Conservation (phyloP, 2,888 invertebrate species). For the Miltochrista miniata region DNA sequence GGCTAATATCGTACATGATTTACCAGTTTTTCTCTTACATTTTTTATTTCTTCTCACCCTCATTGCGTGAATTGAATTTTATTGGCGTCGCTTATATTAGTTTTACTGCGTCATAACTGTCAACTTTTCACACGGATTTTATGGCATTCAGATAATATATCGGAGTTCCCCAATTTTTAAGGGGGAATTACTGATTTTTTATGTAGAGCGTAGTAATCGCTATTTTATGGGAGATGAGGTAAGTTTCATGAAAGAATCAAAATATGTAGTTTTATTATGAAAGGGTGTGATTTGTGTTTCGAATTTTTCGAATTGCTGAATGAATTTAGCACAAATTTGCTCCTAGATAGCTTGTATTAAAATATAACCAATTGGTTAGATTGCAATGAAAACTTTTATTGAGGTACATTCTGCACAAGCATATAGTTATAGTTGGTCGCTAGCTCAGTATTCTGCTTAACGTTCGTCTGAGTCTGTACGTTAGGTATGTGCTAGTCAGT, state of each 20-base stretch:
- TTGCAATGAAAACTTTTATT: too few relatives aligned
- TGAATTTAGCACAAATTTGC: too few relatives aligned
- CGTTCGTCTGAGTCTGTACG: too few relatives aligned
- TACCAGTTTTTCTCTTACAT: constrained; percentile 50
- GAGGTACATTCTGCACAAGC: too few relatives aligned
- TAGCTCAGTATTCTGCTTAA: too few relatives aligned
- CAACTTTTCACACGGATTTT: constrained; percentile 14
- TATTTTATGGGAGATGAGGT: neutral
- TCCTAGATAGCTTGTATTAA: too few relatives aligned
- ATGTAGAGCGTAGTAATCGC: neutral
- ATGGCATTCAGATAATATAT: constrained; percentile 1
- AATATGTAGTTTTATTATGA: neutral
- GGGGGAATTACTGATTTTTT: neutral
- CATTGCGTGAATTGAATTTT: constrained; percentile 48
- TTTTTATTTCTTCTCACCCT: constrained; percentile 36
- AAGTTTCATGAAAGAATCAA: neutral
- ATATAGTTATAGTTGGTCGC: too few relatives aligned
- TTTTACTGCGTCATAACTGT: constrained; percentile 28
- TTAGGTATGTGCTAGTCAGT: too few relatives aligned
- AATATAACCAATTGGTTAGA: too few relatives aligned
- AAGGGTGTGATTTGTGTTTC: neutral
- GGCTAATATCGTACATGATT: constrained; percentile 62
- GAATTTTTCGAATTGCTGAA: too few relatives aligned
- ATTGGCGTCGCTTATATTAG: constrained; percentile 30
- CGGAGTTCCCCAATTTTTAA: neutral